Conservation (phyloP, 2,888 invertebrate genomes). For the Eupithecia dodoneata region DNA sequence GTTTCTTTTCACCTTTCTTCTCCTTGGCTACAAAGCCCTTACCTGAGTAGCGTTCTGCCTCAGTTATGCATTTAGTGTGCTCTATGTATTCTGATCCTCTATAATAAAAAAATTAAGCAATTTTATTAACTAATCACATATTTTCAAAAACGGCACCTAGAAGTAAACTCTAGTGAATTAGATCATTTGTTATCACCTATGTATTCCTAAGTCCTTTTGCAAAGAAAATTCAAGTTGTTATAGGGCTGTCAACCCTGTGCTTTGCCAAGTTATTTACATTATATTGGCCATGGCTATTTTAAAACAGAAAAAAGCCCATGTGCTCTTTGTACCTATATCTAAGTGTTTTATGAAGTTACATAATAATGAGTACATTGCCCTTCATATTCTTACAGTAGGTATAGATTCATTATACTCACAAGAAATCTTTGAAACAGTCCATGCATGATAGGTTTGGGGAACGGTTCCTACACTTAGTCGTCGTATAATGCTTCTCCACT, state of each 20-base stretch:
- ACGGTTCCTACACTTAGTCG: slow-evolving; percentile 87
- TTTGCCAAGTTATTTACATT: neutral
- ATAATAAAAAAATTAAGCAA: slow-evolving; percentile 51
- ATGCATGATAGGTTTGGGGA: slow-evolving; percentile 92
- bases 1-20: slow-evolving; percentile 94
- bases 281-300: neutral
- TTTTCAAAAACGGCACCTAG: neutral
- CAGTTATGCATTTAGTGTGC: slow-evolving; percentile 93
- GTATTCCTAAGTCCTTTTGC: neutral
- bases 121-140: neutral
- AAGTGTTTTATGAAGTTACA: neutral
- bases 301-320: neutral
- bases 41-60: slow-evolving; percentile 95
- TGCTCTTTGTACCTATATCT: neutral
- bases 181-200: too few species aligned
- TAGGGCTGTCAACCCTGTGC: neutral
- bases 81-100: slow-evolving; percentile 90
- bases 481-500: slow-evolving; percentile 94
- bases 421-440: slow-evolving; percentile 96
- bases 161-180: too few species aligned
- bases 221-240: neutral
- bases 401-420: slow-evolving; percentile 76
- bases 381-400: neutral
- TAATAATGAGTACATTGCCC: neutral
- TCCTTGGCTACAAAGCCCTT: slow-evolving; percentile 90